Evolutionary conservation across 2,113 vertebrate species (phyloP), one percentile per base, ranked within the genome.

Genomic region (Blennius ocellaris): DNA sequence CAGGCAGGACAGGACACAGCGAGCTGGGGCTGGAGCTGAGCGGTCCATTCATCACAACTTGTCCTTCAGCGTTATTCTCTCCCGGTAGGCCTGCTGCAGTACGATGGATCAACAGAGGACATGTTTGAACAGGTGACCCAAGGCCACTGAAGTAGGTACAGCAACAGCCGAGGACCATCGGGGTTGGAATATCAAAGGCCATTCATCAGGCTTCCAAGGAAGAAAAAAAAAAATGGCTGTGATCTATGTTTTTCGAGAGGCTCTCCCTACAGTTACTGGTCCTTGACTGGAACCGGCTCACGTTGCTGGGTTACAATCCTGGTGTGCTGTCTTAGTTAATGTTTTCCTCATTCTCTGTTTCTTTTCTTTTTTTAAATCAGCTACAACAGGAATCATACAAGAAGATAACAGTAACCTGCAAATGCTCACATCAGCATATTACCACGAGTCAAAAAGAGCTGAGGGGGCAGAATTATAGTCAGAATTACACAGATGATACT

Each of bases 111-210:
- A 86, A 81, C 76, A 73, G 58, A 84, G 64, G 72, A 87, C 84
- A 81, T 73, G 80, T 90, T 76, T 76, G 67, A 83, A 88, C 87
- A 84, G 83, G 77, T 82, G 80, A 83, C 85, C 87, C 61, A 69
- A 83, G 85, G 83, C 89, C 74, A 76, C 52, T 30, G 69, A 70
- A 78, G 73, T 73, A 49, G 75, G 45, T 62, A 76, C 21, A 69
- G 69, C 58, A 81, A 62, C 44, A 86, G 76, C 70, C 61, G 50
- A 48, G 69, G 70, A 58, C 61, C 69, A 81, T 58, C 53, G 17
- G 69, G 60, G 49, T n/a, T 45, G 50, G 53, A 53, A 30, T 56
- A 84, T 80, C 70, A 80, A 70, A 76, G 16, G 48, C 73, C 49
- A 75, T 86, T 71, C 61, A 76, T 78, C 21, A 84, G 53, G 65